These are phyloP conservation scores for Drosophila pectinifera DNA, from an alignment of 1,140 invertebrate species.

Conservation along the genomic window DNA sequence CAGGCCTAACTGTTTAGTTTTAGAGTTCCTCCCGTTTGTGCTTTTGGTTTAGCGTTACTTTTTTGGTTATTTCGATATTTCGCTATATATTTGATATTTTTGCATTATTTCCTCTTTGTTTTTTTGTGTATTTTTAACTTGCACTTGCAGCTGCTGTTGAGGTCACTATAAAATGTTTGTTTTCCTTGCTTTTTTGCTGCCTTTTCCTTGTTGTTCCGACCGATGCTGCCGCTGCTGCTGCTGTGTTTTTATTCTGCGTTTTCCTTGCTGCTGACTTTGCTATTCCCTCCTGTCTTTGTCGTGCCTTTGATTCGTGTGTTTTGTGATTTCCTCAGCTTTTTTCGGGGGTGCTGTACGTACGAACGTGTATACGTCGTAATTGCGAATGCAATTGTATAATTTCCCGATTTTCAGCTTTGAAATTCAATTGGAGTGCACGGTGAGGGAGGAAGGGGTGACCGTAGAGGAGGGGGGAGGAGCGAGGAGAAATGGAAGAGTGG, in stretches of 20 bases:
- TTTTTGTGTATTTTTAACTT: slow-evolving; percentile 56
- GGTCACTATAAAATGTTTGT: slow-evolving; percentile 50
- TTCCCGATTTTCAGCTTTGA: slow-evolving; percentile 61
- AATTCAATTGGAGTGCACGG: slow-evolving; percentile 53
- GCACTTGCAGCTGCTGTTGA: slow-evolving; percentile 51
- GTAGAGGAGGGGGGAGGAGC: not conserved
- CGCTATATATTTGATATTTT: slow-evolving; percentile 8
- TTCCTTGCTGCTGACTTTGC: slow-evolving; percentile 17
- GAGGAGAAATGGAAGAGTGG: slow-evolving; percentile 19
- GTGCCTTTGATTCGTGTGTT: slow-evolving; percentile 55
- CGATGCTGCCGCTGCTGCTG: not conserved
- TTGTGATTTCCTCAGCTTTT: slow-evolving; percentile 41
- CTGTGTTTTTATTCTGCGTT: slow-evolving; percentile 14
- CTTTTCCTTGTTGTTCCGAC: slow-evolving; percentile 19
- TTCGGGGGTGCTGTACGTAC: slow-evolving; percentile 71
- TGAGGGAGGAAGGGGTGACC: not conserved
- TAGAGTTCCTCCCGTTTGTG: slow-evolving; percentile 13
- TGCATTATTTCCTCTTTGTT: slow-evolving; percentile 32
- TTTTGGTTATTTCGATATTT: slow-evolving; percentile 10
- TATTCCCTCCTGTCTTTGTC: slow-evolving; percentile 17
- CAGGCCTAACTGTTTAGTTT: not conserved
- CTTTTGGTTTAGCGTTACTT: slow-evolving; percentile 18
- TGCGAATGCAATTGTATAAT: slow-evolving; percentile 78
- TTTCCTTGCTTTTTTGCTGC: slow-evolving; percentile 27
- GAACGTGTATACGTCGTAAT: slow-evolving; percentile 36